Base-by-base conservation (phyloP, 2,113 vertebrate species). In the Hystrix cristata region DNA sequence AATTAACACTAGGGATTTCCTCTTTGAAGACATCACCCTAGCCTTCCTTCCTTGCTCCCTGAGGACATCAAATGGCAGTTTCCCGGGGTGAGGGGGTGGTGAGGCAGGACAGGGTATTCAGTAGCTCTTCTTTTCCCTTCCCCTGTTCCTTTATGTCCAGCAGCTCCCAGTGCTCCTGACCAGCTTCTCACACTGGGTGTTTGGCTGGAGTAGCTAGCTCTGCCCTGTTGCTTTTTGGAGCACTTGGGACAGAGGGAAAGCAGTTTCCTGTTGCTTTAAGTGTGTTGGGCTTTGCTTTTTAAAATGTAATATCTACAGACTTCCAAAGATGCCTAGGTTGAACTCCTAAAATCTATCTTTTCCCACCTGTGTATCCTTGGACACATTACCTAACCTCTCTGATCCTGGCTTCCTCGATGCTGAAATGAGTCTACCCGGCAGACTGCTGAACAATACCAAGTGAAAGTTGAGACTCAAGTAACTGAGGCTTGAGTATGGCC, bases 1-100 rank as follows among this genome's bases (percentile, higher is more conserved):
- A 97, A 95, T 97, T 98, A 97, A 82, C 91, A 93, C 85, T 14
- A 89, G 96, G 80, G 94, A 95, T 69, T 94, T 89, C 60, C 90
- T 95, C 97, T 97, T 91, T 97, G 95, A 94, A 96, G 94, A 74
- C 74, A 72, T 69, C 60, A 6, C 51, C 86, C 51, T 15, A 38
- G 84, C 78, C 88, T 85, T 64, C 60, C 27, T 59, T 59, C 60
- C 34, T 55, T 1, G 3, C 87, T 83, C 91, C 93, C 94, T 34
- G 27, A 95, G 88, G 86, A 85, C 67, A 81, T 69, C 78, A 55
- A 57, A 91, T 25, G 34, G 91, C 93, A 67, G 74, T 38, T 78
- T 48, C 91, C 90, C 2, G 0, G 59, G 91, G 93, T 0, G 13
- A 90, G 53, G 80, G n/a, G 29, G 59, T 0, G 0, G 14, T 65